Evolutionary conservation across 2,113 vertebrate genomes (phyloP).

Genomic region (Galeopterus variegatus): DNA sequence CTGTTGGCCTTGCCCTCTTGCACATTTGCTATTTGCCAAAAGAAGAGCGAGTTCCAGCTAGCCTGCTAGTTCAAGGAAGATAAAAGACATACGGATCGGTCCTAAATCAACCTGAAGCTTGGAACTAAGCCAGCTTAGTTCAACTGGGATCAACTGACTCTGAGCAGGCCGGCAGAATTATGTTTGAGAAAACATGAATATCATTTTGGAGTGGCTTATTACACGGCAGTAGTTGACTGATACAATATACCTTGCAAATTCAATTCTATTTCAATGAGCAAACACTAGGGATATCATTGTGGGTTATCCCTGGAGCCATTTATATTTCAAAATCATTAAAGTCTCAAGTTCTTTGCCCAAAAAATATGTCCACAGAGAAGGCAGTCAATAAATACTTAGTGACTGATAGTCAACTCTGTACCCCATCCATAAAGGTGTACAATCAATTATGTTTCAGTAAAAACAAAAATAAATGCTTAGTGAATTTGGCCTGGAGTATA

Average conservation of each 20-base stretch:
- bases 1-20: background rate
- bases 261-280: background rate
- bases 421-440: too few species aligned
- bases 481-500: constrained; percentile 7
- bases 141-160: background rate
- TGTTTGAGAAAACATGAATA: background rate
- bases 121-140: background rate
- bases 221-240: background rate
- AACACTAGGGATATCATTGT: background rate
- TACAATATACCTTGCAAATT: background rate
- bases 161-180: background rate
- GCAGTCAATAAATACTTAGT: background rate
- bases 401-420: background rate
- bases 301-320: background rate
- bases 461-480: background rate
- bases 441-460: background rate
- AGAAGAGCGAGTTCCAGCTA: background rate
- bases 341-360: background rate
- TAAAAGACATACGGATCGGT: background rate
- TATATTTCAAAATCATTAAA: constrained; percentile 11
- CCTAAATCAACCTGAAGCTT: background rate
- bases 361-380: background rate
- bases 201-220: background rate
- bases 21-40: background rate
- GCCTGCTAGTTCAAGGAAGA: background rate